These are phyloP conservation scores for Crypturellus undulatus DNA, from an alignment of 2,113 vertebrate genomes.

Conservation along the genomic window DNA sequence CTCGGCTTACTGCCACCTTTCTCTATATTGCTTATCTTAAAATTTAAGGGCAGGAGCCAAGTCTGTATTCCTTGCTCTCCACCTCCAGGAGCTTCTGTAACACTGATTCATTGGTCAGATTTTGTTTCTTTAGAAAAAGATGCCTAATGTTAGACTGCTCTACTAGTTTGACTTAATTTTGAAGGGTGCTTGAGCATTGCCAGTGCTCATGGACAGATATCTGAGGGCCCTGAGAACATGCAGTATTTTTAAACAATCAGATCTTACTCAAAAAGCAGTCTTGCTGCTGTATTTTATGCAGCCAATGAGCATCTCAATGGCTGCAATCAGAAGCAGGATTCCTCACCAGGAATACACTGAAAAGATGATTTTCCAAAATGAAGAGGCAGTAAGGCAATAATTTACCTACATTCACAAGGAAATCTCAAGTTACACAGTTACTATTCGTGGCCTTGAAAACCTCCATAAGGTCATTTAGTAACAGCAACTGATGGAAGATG, in stretches of 20 bases:
- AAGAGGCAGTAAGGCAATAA: background rate
- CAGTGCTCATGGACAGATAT: background rate
- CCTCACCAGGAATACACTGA: background rate
- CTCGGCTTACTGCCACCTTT: background rate
- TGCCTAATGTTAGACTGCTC: background rate
- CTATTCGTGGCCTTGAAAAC: slow-evolving; percentile 21
- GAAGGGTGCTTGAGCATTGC: fast-evolving
- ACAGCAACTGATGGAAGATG: background rate
- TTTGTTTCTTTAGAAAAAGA: background rate
- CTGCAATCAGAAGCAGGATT: background rate
- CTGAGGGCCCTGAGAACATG: background rate
- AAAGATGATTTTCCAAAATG: background rate
- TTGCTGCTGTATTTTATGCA: background rate
- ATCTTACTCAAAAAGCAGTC: background rate
- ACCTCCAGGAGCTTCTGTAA: background rate
- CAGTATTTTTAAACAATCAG: background rate
- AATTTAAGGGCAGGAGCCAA: background rate
- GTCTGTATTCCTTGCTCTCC: background rate
- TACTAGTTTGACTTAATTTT: background rate
- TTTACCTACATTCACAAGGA: background rate
- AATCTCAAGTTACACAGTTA: background rate
- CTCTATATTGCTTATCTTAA: background rate
- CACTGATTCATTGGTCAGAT: background rate
- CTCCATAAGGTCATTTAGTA: slow-evolving; percentile 22
- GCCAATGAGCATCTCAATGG: background rate